Evolutionary conservation across 2,888 invertebrate species (phyloP), one percentile per base, ranked within the genome.

Genomic region (Ptilodon capucinus): DNA sequence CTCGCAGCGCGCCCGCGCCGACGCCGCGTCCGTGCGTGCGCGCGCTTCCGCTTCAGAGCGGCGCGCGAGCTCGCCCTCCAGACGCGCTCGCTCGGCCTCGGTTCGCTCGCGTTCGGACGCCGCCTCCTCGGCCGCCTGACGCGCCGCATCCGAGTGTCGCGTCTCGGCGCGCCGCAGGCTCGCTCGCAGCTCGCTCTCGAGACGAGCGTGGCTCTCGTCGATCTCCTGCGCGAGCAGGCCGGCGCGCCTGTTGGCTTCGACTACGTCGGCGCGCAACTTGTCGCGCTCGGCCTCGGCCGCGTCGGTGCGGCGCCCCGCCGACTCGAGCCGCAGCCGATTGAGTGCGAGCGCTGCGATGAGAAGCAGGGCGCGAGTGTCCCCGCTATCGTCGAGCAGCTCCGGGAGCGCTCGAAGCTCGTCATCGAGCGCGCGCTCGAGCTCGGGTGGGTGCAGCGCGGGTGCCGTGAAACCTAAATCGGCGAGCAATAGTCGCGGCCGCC

Each of bases 211-310:
- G 65, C 95, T 95, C 71, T 98, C 98, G 78, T 98, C 98, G 1
- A 97, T 95, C 81, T 98, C 98, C 66, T 96, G 96, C 1, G 97
- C 98, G 42, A 98, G 88, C 44, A 97, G 78, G 0, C 94, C 92
- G 0, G 97, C 96, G 61, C 97, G 92, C 48, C 95, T 93, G 74
- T 97, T 97, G 0, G 97, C 96, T 74, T 97, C 97, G 16, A 92
- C 89, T 14, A 97, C 93, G 72, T 97, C 97, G 9, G 92, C 86
- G 54, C 95, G 94, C 32, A 98, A 83, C 78, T 97, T 97, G 62
- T 96, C 95, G 44, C 96, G 93, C 78, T 98, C 98, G 84, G 91
- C 96, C 92, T 40, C 93, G 86, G 75, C 94, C 87, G 67, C 59
- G 62, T 96, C 96, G 11, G 92, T 88, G 46, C 94, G 93, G 17